Conservation (phyloP, 2,888 invertebrate species). For the Troilus luridus region DNA sequence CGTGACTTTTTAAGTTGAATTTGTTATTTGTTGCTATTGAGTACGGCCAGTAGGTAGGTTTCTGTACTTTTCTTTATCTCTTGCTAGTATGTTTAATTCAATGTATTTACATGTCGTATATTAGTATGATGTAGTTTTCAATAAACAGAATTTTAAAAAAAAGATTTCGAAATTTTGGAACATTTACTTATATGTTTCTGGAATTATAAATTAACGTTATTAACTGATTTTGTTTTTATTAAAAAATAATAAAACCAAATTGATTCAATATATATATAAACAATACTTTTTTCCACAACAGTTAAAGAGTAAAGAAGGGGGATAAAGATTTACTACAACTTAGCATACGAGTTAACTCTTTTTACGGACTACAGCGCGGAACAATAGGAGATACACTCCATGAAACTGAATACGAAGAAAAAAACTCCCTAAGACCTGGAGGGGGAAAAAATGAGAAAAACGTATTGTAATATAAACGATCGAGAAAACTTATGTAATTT, state of each 20-base stretch:
- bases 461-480: background rate
- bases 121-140: too few species aligned
- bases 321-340: background rate
- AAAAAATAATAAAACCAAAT: background rate
- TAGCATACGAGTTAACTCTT: background rate
- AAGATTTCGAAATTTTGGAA: too few species aligned
- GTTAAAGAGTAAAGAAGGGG: background rate
- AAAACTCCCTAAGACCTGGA: background rate
- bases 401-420: background rate
- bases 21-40: too few species aligned
- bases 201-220: too few species aligned
- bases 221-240: too few species aligned
- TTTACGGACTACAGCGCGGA: background rate
- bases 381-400: slow-evolving; percentile 5
- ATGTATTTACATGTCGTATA: too few species aligned
- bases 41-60: too few species aligned
- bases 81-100: too few species aligned
- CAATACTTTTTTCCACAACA: background rate
- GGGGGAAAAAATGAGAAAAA: background rate
- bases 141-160: too few species aligned
- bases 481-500: background rate
- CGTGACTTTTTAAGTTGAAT: too few species aligned
- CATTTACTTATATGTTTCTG: too few species aligned
- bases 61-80: too few species aligned
- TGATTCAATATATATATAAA: background rate